Base-by-base conservation (phyloP, 37 sponge, comb jelly and placozoan genomes). In the Diacarnus erythraeanus region DNA sequence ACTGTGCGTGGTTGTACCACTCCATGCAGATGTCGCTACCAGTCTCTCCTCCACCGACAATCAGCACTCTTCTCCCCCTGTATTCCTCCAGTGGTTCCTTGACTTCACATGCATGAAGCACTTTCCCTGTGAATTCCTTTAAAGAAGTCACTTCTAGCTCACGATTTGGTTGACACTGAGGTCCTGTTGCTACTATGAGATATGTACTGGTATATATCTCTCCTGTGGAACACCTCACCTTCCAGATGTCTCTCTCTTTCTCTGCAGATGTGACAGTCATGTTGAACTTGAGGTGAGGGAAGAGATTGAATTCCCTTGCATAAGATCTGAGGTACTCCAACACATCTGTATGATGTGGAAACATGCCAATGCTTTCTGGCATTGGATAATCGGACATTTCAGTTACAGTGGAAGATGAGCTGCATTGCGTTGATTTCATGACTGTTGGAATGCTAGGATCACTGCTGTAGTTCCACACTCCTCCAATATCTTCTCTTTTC, bases 311-410 rank as follows among this genome's bases (percentile, higher is more conserved):
- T 27, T 75, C 41, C 2, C 80, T 66, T 38, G 83, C 84, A 57
- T 97, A 97, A 38, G 71, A 54, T 12, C 74, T 64, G 37, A 97
- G 74, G 82, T 97, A 97, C 39, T 66, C 35, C 61, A 85, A 20
- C 18, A 97, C 76, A 42, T 88, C 71, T 4, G 77, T 47, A 77
- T 97, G 90, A 64, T 90, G 90, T 1, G 93, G 93, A 72, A 92
- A 94, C 56, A 74, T 77, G 5, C 88, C 88, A 20, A 92, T 80
- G 8, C 87, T 87, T n/a, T 88, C 82, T 3, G 98, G 88, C 88
- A 97, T 92, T 2, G 98, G 98, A 36, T 86, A 97, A 58, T 97
- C 98, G 37, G 95, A 93, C 87, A 93, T 89, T 37, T 93, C 94
- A 0, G 87, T 94, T 63, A 94, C 88, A 26, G 88, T 75, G 0